Conservation (phyloP, 2,797 vertebrate species). For the Enteromius paludinosus region DNA sequence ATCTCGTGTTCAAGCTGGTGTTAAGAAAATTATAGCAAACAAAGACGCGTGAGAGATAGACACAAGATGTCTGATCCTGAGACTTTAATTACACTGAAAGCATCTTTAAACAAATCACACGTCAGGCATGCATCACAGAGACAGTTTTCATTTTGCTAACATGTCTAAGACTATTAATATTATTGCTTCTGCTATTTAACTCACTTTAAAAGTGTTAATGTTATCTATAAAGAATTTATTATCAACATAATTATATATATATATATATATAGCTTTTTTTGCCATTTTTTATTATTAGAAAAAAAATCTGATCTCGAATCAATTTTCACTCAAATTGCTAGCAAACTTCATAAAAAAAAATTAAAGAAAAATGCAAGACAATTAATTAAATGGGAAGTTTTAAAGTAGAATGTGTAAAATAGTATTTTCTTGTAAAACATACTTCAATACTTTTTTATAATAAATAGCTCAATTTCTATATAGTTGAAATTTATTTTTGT, state of each 20-base stretch:
- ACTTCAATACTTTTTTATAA: neutral
- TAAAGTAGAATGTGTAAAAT: neutral
- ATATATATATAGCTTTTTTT: neutral
- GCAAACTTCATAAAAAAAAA: neutral
- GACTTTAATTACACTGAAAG: neutral
- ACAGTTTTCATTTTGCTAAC: neutral
- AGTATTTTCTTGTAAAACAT: neutral
- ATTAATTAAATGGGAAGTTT: neutral
- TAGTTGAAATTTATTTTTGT: neutral
- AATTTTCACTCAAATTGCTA: neutral
- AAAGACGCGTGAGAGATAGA: neutral
- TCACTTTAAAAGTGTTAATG: neutral
- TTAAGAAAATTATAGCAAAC: conserved; percentile 4
- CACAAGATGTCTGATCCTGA: neutral
- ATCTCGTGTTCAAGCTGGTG: conserved; percentile 9
- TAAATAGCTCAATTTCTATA: neutral
- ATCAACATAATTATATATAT: too few species aligned
- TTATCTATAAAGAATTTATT: neutral
- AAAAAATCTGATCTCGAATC: neutral
- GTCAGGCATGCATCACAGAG: neutral
- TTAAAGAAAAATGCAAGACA: neutral
- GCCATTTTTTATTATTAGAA: neutral
- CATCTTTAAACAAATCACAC: conserved; percentile 1
- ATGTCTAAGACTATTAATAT: neutral
- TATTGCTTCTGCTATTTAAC: neutral